Percentiles rank a stretch among this genome's conserved stretches.
phyloP scores from a whole-genome alignment of 2,113 vertebrate species.

The Macaca mulatta region DNA sequence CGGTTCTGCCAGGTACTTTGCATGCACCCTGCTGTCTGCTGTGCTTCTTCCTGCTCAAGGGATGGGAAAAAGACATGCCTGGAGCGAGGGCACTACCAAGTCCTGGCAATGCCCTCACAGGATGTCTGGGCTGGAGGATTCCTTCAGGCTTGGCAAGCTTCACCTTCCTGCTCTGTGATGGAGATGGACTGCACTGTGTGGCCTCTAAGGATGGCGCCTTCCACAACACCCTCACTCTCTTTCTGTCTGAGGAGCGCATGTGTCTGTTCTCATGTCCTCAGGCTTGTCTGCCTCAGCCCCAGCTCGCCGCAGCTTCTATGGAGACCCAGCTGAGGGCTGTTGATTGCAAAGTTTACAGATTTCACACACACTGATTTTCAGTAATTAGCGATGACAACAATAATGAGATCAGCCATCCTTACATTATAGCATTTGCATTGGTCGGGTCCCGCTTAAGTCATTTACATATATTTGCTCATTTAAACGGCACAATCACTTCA shows the following conservation, averaged over 20 bases:
- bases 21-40: neutral
- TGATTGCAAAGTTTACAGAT: neutral
- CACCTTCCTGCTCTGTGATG: neutral
- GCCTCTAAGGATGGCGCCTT: neutral
- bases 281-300: neutral
- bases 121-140: neutral
- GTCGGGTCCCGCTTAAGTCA: neutral
- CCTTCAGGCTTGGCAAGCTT: neutral
- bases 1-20: neutral
- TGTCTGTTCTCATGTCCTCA: neutral
- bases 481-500: neutral
- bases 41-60: neutral
- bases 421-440: neutral
- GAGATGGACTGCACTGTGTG: neutral
- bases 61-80: neutral
- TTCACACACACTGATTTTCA: neutral
- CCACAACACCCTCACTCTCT: neutral
- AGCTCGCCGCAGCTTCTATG: neutral
- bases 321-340: neutral
- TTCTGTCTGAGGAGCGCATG: neutral
- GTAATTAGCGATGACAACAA: neutral
- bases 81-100: neutral
- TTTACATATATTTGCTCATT: neutral
- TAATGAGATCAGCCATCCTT: neutral
- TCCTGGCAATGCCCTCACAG: neutral